A percentile compares a stretch with the other conserved stretches of the same genome.
Conservation (phyloP, 1,140 invertebrate species). For the Drosophila kikkawai region DNA sequence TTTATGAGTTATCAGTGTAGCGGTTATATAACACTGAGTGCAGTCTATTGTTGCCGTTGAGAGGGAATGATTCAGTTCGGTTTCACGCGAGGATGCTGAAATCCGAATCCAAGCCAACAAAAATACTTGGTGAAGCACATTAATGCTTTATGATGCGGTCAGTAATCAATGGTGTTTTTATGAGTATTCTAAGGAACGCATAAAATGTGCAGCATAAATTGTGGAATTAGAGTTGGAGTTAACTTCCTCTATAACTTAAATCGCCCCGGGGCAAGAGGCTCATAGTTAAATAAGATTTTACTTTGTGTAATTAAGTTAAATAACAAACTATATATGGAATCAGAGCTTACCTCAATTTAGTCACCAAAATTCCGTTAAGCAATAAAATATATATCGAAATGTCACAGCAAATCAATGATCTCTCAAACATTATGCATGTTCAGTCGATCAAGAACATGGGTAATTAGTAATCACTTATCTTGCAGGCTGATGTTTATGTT, state of each 20-base stretch:
- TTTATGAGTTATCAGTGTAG: conserved; percentile 75
- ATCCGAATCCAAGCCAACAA: neutral
- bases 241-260: neutral
- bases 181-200: conserved; percentile 3
- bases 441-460: conserved; percentile 23
- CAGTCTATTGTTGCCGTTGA: conserved; percentile 46
- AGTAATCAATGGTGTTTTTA: neutral
- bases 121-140: conserved; percentile 1
- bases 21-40: conserved; percentile 70
- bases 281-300: neutral
- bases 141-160: neutral
- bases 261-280: neutral
- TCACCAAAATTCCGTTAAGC: neutral
- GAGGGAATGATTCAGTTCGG: conserved; percentile 32
- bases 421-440: neutral
- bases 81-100: conserved; percentile 27
- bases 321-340: neutral
- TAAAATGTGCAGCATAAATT: conserved; percentile 1
- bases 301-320: neutral
- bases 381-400: conserved; percentile 1
- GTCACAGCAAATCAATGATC: conserved; percentile 14
- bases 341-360: neutral
- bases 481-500: conserved; percentile 20
- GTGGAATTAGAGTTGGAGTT: neutral
- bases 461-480: conserved; percentile 38